Base-by-base conservation (phyloP, 2,113 vertebrate species). In the Onychostoma macrolepis region DNA sequence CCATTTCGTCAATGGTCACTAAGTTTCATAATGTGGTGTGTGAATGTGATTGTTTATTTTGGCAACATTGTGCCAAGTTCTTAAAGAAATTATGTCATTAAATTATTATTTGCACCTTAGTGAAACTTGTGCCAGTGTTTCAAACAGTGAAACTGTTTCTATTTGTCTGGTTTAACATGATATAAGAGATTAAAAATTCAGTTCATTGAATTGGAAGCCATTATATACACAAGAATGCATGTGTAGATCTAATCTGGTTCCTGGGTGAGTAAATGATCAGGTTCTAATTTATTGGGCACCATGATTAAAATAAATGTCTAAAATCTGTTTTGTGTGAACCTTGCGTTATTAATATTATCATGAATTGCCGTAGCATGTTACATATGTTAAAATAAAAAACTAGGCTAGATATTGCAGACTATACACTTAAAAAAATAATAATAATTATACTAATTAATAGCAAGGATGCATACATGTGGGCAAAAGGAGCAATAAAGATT, bases 51-150 rank as follows among this genome's bases (percentile, higher is more conserved):
- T 85, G 50, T 17, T 67, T 8, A 58, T 67, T 78, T 36, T 28
- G 85, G 43, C 28, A 75, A 41, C 53, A 63, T 65, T 53, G 38
- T 83, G 41, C 79, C 21, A 69, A 53, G 85, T 86, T 84, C 63
- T 88, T 83, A n/a, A n/a, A n/a, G 8, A 61, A 10, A n/a, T n/a
- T 65, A 77, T 90, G 85, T 89, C 71, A 78, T 90, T 89, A 76
- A 90, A 82, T 87, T 85, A 83, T 87, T 86, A 80, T 88, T 90
- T 88, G 89, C 74, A 87, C 75, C 63, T 80, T 38, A 56, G 77
- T 75, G 83, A 75, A 58, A 30, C 65, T 72, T 90, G 88, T 89
- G 61, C 53, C 50, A 28, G 21, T 86, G 67, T 81, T 36, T 76
- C 36, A 83, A 65, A 84, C 36, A 26, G 28, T 83, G 33, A 43